These are phyloP conservation scores for Trachelipus rathkii DNA, from an alignment of 1,140 invertebrate genomes.

Conservation along the genomic window DNA sequence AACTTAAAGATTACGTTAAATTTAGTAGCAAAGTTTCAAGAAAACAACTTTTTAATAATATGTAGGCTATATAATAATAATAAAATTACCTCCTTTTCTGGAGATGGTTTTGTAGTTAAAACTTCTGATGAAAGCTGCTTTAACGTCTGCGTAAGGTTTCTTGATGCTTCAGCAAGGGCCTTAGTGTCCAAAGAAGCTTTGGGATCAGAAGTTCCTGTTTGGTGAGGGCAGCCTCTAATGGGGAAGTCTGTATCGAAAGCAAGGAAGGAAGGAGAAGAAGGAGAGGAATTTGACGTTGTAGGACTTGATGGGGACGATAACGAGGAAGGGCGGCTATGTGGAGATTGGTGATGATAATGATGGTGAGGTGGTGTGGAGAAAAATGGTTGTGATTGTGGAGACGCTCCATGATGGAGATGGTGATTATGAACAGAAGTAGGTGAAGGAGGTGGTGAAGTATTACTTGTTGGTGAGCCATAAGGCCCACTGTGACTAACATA, in stretches of 20 bases:
- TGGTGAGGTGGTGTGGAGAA: slow-evolving; percentile 22
- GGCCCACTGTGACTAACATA: slow-evolving; percentile 38
- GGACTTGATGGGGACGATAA: slow-evolving; percentile 34
- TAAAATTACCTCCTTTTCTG: slow-evolving; percentile 19
- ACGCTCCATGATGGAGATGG: slow-evolving; percentile 39
- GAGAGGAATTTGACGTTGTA: slow-evolving; percentile 34
- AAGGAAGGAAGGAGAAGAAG: slow-evolving; percentile 36
- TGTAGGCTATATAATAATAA: too few species aligned
- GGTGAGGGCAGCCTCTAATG: slow-evolving; percentile 39
- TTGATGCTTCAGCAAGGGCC: slow-evolving; percentile 77
- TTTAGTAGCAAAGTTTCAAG: too few species aligned
- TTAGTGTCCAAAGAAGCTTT: slow-evolving; percentile 60
- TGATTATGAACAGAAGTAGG: slow-evolving; percentile 30
- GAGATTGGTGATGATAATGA: slow-evolving; percentile 37
- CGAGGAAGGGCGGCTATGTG: slow-evolving; percentile 31
- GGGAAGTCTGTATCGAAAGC: slow-evolving; percentile 35
- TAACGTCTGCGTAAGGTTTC: slow-evolving; percentile 84
- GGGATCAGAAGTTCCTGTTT: slow-evolving; percentile 44
- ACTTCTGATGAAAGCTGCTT: slow-evolving; percentile 86
- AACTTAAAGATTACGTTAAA: slow-evolving; percentile 19
- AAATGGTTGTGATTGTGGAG: slow-evolving; percentile 26
- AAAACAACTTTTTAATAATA: too few species aligned
- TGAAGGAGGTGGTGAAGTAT: slow-evolving; percentile 35
- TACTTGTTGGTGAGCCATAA: slow-evolving; percentile 16
- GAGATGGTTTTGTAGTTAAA: slow-evolving; percentile 43